Evolutionary conservation across 1,140 invertebrate species (phyloP).

Genomic region (Diorhabda elongata): DNA sequence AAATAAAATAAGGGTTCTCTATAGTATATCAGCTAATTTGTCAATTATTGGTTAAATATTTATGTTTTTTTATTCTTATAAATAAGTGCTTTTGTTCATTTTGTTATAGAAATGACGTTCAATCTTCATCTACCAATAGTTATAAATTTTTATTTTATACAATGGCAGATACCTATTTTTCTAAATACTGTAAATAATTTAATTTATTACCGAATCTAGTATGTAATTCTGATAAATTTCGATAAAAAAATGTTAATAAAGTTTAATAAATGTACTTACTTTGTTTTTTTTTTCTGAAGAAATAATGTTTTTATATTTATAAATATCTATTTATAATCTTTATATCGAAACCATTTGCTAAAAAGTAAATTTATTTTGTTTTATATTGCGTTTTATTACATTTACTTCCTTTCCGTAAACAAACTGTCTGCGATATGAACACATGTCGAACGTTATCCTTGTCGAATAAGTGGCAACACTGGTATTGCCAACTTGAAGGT

Average conservation of each 20-base stretch:
- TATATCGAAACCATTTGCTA: neutral
- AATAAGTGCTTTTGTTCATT: neutral
- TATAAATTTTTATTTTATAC: neutral
- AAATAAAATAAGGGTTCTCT: too few species aligned
- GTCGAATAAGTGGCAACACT: too few species aligned
- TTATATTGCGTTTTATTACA: neutral
- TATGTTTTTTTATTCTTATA: neutral
- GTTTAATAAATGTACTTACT: too few species aligned
- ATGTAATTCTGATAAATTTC: neutral
- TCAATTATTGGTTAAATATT: neutral
- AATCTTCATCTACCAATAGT: neutral
- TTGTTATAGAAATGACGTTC: neutral
- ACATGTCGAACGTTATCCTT: too few species aligned
- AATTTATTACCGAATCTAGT: conserved; percentile 1
- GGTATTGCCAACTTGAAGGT: too few species aligned
- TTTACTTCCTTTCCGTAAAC: too few species aligned
- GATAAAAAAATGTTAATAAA: too few species aligned
- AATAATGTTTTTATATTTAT: neutral
- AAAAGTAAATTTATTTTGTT: neutral
- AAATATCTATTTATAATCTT: neutral
- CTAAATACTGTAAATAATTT: neutral
- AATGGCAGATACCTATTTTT: neutral
- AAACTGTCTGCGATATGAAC: too few species aligned
- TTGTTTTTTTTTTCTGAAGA: too few species aligned
- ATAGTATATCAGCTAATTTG: too few species aligned